These are phyloP conservation scores for Pelusios castaneus DNA, from an alignment of 2,113 vertebrate genomes.

Conservation along the genomic window DNA sequence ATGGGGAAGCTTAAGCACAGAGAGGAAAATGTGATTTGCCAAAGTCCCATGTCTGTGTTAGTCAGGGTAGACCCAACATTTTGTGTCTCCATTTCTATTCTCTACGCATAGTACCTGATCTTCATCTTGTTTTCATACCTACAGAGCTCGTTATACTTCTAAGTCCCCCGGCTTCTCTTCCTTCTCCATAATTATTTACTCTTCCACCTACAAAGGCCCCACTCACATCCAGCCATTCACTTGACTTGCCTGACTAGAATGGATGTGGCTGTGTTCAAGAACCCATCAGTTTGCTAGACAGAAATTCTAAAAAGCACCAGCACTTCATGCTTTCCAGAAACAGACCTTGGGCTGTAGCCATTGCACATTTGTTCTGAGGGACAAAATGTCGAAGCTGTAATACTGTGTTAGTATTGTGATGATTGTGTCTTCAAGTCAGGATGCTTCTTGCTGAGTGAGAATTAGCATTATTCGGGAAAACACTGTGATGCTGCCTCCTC, in stretches of 20 bases:
- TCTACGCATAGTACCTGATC: background rate
- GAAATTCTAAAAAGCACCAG: background rate
- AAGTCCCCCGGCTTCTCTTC: background rate
- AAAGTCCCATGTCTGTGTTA: background rate
- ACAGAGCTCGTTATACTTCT: background rate
- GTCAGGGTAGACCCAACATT: background rate
- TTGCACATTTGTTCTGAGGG: background rate
- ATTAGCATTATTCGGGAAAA: background rate
- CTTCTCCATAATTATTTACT: background rate
- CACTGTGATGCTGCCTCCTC: background rate
- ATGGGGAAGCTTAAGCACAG: background rate
- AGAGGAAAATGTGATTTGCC: background rate
- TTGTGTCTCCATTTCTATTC: background rate
- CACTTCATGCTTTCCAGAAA: background rate
- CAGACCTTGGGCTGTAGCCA: background rate
- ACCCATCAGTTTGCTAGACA: background rate
- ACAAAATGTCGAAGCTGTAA: background rate
- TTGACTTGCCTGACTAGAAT: background rate
- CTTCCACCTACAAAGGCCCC: background rate
- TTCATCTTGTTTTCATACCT: background rate
- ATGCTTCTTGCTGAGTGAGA: background rate
- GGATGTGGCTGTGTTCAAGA: background rate
- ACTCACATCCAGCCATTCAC: background rate
- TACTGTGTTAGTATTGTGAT: background rate
- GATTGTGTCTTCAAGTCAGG: background rate